Conservation (phyloP, 2,888 invertebrate species). For the Baccha elongata region DNA sequence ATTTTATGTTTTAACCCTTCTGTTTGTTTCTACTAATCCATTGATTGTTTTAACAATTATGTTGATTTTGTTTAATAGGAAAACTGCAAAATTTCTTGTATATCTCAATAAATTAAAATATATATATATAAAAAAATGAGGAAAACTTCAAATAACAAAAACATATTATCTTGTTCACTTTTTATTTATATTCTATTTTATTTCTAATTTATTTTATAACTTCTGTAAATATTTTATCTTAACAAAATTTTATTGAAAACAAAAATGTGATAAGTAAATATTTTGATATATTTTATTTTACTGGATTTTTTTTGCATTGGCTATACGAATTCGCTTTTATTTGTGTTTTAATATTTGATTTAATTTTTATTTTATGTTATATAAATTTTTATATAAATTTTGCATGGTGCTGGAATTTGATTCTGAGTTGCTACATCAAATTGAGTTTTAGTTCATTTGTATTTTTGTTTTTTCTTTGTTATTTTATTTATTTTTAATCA, state of each 20-base stretch:
- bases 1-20: slow-evolving; percentile 43
- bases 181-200: slow-evolving; percentile 32
- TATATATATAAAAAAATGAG: not conserved
- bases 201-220: slow-evolving; percentile 33
- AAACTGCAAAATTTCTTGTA: slow-evolving; percentile 20
- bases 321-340: slow-evolving; percentile 55
- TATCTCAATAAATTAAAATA: not conserved
- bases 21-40: slow-evolving; percentile 38
- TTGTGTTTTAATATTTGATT: slow-evolving; percentile 46
- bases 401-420: slow-evolving; percentile 68
- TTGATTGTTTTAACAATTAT: slow-evolving; percentile 42
- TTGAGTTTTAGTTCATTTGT: slow-evolving; percentile 40
- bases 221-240: slow-evolving; percentile 57
- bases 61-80: slow-evolving; percentile 20
- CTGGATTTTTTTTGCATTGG: slow-evolving; percentile 58
- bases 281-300: slow-evolving; percentile 12
- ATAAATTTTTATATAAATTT: slow-evolving; percentile 14
- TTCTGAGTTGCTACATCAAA: slow-evolving; percentile 50
- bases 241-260: slow-evolving; percentile 48
- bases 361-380: slow-evolving; percentile 32
- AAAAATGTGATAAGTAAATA: slow-evolving; percentile 15
- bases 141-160: slow-evolving; percentile 1
- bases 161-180: slow-evolving; percentile 55
- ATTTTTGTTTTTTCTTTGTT: slow-evolving; percentile 15
- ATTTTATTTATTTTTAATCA: slow-evolving; percentile 73